Evolutionary conservation across 2,113 vertebrate species (phyloP).

Genomic region (Dicrurus megarhynchus): DNA sequence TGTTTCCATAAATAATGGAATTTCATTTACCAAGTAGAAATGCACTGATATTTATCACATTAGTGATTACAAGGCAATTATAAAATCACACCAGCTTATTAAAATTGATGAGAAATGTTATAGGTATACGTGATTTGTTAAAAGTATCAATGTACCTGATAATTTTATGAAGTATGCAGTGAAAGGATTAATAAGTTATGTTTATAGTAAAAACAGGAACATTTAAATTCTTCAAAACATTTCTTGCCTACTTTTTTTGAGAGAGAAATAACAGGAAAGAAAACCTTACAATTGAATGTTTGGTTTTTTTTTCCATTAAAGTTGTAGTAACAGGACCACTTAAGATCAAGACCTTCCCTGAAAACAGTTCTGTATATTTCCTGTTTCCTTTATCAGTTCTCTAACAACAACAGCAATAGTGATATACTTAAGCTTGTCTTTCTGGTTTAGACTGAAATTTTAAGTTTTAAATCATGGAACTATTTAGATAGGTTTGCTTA

Average conservation of each 20-base stretch:
- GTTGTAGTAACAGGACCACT: neutral
- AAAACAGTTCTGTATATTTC: neutral
- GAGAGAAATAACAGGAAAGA: neutral
- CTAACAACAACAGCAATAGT: neutral
- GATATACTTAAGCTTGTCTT: neutral
- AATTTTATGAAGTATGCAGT: neutral
- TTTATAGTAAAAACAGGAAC: neutral
- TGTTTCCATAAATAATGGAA: constrained; percentile 24
- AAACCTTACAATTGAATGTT: neutral
- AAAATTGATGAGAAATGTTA: constrained; percentile 7
- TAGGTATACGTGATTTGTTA: neutral
- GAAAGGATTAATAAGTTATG: neutral
- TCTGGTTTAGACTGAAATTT: neutral
- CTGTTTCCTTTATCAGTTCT: neutral
- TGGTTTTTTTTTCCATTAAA: neutral
- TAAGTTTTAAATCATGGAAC: neutral
- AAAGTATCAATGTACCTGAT: neutral
- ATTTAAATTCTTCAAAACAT: neutral
- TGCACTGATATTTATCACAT: constrained; percentile 31
- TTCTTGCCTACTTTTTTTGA: neutral
- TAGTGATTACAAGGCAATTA: constrained; percentile 43
- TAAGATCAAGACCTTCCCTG: neutral
- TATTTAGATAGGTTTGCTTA: neutral
- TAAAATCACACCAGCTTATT: constrained; percentile 7
- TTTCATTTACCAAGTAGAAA: constrained; percentile 13